phyloP scores from a whole-genome alignment of 2,888 invertebrate genomes.

The Lampropteryx suffumata region DNA sequence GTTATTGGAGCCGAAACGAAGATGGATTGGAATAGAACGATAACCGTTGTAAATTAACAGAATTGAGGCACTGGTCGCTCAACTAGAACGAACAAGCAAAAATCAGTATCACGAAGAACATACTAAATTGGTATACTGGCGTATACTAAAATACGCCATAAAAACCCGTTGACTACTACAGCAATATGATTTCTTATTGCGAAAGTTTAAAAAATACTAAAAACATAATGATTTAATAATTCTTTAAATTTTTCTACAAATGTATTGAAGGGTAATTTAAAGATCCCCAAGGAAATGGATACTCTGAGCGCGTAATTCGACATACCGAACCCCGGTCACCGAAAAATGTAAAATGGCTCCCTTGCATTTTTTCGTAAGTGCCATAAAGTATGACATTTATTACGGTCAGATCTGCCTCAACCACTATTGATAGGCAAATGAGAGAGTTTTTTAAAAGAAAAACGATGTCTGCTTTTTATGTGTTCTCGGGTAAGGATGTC shows the following conservation, averaged over 20 bases:
- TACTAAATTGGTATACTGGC: no score
- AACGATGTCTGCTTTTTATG: constrained; percentile 83
- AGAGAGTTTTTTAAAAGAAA: constrained; percentile 83
- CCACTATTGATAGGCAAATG: constrained; percentile 84
- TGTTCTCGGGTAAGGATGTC: constrained; percentile 77
- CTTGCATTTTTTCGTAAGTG: constrained; percentile 81
- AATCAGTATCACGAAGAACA: no score
- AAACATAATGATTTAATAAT: background rate
- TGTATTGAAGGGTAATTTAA: constrained; percentile 52
- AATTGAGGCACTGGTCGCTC: no score
- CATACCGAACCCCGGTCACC: constrained; percentile 77
- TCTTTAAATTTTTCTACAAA: constrained; percentile 18
- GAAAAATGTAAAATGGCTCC: constrained; percentile 80
- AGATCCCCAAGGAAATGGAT: constrained; percentile 73
- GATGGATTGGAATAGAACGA: no score
- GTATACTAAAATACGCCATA: no score
- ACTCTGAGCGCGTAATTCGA: constrained; percentile 76
- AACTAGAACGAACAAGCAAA: no score
- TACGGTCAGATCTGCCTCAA: constrained; percentile 82
- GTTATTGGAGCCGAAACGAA: no score
- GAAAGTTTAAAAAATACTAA: no score
- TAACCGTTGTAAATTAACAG: no score
- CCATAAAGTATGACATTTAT: constrained; percentile 83
- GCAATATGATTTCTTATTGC: no score
- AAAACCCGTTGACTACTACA: no score